Evolutionary conservation across 2,888 invertebrate genomes (phyloP), one percentile per base, ranked within the genome.

Genomic region (Leptinotarsa tumamoca): DNA sequence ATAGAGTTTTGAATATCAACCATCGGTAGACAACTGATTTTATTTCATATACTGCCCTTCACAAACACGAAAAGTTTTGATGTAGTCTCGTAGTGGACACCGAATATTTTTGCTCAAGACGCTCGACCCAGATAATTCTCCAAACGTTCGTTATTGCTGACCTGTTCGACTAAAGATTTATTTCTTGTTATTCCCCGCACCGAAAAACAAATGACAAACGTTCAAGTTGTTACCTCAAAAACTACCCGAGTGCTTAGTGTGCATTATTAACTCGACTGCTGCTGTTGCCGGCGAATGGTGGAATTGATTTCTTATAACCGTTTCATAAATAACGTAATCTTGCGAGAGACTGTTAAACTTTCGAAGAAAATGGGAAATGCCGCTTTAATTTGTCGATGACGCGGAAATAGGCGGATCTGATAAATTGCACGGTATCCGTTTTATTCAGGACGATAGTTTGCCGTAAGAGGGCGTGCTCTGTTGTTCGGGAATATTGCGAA

Each of bases 121-220:
- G 56, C 54, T n/a, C 23, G 73, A 76, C 73, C 73, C 61, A 73
- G 51, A 76, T 76, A 69, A 73, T 72, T 69, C 72, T 68, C 61
- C 72, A 61, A 73, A 73, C 58, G 70, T 49, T 58, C 49, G 61
- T 58, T 82, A 83, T 81, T 80, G 76, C 78, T 78, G 74, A 83
- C 82, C 82, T 83, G 84, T 84, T 83, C 85, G 80, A 79, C 84
- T 78, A 74, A 81, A 85, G 85, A 85, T 85, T 85, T 85, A 85
- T 85, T 82, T 83, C 80, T 80, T 83, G 84, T 85, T 85, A 84
- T 85, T 85, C 84, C 84, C 82, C 82, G 77, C 82, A 83, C 83
- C 82, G 82, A 83, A 80, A 83, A 82, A 83, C 84, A 84, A 84
- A 85, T 85, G 84, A 85, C 83, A 82, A 84, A 85, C 84, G 84